Conservation (phyloP, 37 sponge, comb jelly and placozoan species). For the Aplysina aerophoba region DNA sequence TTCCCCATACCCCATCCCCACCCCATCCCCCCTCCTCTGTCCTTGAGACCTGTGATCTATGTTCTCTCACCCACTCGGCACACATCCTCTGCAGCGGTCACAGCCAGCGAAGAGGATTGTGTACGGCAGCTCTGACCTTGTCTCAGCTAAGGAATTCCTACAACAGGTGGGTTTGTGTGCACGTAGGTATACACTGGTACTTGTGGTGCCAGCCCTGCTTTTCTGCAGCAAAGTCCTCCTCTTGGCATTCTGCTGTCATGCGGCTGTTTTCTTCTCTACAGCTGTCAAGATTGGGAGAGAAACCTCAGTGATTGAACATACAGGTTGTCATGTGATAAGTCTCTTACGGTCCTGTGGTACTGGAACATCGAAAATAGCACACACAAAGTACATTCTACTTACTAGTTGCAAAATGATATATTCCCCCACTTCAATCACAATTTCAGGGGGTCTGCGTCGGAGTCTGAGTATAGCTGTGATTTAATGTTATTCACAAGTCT, state of each 20-base stretch:
- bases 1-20: too few relatives aligned
- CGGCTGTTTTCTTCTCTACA: not conserved
- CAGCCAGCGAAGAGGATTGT: conserved; percentile 55
- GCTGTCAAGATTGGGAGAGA: conserved; percentile 35
- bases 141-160: conserved; percentile 77
- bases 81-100: conserved; percentile 21
- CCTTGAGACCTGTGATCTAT: too few relatives aligned
- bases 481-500: conserved; percentile 56
- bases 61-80: too few relatives aligned
- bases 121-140: conserved; percentile 83
- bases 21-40: not conserved
- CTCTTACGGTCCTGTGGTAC: too few relatives aligned
- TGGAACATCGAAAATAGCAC: too few relatives aligned
- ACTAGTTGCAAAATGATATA: too few relatives aligned
- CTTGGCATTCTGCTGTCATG: not conserved
- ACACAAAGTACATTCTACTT: too few relatives aligned
- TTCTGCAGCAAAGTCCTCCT: too few relatives aligned
- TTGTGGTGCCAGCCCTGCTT: not conserved
- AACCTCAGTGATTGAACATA: not conserved
- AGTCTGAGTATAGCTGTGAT: not conserved
- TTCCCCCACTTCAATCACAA: too few relatives aligned
- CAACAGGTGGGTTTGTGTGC: conserved; percentile 62
- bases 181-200: not conserved
- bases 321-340: too few relatives aligned
- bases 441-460: too few relatives aligned